phyloP scores from a whole-genome alignment of 35 echinoderm and acorn worm genomes.

The Acanthaster planci region DNA sequence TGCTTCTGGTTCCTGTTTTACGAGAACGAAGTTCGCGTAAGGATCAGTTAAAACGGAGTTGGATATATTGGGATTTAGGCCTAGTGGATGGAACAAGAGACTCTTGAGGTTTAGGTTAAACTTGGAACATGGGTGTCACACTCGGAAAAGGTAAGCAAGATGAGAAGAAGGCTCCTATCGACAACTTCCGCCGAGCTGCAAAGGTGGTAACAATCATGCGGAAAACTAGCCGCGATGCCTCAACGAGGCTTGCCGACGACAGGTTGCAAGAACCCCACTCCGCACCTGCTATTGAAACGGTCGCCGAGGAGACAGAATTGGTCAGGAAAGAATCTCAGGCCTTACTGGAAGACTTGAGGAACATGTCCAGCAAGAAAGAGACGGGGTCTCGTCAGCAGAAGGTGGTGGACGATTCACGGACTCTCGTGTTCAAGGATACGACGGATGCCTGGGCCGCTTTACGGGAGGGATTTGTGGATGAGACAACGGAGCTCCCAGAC shows the following conservation, averaged over 20 bases:
- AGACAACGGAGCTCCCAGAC: constrained; percentile 57
- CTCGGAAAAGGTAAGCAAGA: constrained; percentile 24
- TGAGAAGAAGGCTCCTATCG: constrained; percentile 16
- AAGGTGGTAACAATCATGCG: constrained; percentile 45
- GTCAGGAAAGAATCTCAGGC: neutral
- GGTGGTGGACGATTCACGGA: neutral
- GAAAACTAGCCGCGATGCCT: constrained; percentile 3
- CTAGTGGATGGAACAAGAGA: too few species aligned
- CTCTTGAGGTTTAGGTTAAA: too few species aligned
- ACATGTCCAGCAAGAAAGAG: constrained; percentile 3
- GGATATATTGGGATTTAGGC: too few species aligned
- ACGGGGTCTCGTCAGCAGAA: neutral
- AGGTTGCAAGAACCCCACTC: neutral
- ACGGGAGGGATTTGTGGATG: constrained; percentile 43
- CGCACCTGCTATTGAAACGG: neutral
- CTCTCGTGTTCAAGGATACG: constrained; percentile 76
- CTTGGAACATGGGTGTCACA: constrained; percentile 45
- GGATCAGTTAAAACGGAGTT: too few species aligned
- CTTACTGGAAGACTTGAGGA: neutral
- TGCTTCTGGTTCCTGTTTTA: too few species aligned
- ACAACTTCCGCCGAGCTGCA: constrained; percentile 34
- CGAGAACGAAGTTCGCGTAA: too few species aligned
- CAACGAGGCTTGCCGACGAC: too few species aligned
- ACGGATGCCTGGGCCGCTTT: constrained; percentile 84
- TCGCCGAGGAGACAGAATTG: neutral